Evolutionary conservation across 2,797 vertebrate genomes (phyloP).

Genomic region (Chloroceryle inda): DNA sequence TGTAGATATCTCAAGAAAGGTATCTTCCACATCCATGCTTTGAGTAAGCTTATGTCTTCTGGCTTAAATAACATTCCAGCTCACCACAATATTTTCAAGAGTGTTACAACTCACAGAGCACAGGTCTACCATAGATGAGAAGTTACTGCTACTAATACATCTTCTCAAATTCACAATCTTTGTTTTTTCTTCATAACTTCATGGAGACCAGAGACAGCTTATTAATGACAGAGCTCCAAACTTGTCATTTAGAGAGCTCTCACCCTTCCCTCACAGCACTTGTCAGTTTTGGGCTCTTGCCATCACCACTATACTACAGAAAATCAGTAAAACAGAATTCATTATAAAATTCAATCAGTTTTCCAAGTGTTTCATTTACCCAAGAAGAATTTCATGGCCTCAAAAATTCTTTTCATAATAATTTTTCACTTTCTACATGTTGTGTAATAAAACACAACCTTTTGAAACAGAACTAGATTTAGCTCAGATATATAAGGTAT

Average conservation of each 20-base stretch:
- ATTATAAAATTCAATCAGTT: constrained; percentile 64
- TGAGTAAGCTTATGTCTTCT: background rate
- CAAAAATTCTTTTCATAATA: constrained; percentile 48
- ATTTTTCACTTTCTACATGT: background rate
- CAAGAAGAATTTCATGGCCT: constrained; percentile 36
- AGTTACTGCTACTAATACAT: background rate
- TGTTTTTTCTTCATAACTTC: constrained; percentile 21
- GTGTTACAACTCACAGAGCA: background rate
- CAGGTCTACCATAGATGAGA: background rate
- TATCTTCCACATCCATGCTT: background rate
- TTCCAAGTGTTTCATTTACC: constrained; percentile 67
- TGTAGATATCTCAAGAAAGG: background rate
- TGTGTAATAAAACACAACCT: background rate
- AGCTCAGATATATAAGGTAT: background rate
- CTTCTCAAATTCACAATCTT: constrained; percentile 20
- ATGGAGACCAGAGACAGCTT: constrained; percentile 30
- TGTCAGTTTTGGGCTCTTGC: constrained; percentile 68
- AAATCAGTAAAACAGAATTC: constrained; percentile 71
- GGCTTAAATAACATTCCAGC: background rate
- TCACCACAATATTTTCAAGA: background rate
- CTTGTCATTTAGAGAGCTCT: constrained; percentile 65
- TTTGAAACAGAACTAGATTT: background rate
- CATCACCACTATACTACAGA: constrained; percentile 64
- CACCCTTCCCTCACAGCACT: constrained; percentile 68
- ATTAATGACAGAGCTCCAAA: constrained; percentile 66